phyloP scores from a whole-genome alignment of 2,113 vertebrate species.

The Myotis brandtii region DNA sequence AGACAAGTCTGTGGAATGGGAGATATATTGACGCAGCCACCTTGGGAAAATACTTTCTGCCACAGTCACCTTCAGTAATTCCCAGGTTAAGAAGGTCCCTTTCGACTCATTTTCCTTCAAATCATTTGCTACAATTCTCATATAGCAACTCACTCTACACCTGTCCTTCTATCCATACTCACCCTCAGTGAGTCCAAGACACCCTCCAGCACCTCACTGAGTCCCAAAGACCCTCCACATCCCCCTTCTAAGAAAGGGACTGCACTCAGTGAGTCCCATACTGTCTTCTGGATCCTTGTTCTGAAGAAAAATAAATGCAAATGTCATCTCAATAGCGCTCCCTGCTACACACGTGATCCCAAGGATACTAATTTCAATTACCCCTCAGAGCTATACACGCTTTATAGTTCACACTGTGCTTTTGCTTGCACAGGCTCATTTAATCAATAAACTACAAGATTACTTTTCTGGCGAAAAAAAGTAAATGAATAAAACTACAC shows the following conservation, averaged over 20 bases:
- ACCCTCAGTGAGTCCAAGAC: not conserved
- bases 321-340: slow-evolving; percentile 48
- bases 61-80: not conserved
- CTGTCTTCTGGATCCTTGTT: slow-evolving; percentile 11
- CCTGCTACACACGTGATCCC: not conserved
- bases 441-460: slow-evolving; percentile 74
- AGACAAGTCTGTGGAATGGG: not conserved
- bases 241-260: not conserved
- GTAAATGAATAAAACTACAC: slow-evolving; percentile 60
- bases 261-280: not conserved
- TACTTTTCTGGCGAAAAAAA: slow-evolving; percentile 62
- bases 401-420: not conserved
- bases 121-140: not conserved
- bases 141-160: not conserved
- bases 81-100: not conserved
- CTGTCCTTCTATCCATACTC: not conserved
- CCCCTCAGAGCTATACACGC: slow-evolving; percentile 1
- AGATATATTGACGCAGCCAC: not conserved
- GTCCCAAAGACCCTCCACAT: not conserved
- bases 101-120: not conserved
- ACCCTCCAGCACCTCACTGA: not conserved
- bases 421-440: slow-evolving; percentile 51
- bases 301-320: slow-evolving; percentile 63
- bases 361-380: slow-evolving; percentile 55
- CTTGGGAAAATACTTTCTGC: not conserved